Conservation (phyloP, 1,140 invertebrate species). For the Dinothrombium tinctorium region DNA sequence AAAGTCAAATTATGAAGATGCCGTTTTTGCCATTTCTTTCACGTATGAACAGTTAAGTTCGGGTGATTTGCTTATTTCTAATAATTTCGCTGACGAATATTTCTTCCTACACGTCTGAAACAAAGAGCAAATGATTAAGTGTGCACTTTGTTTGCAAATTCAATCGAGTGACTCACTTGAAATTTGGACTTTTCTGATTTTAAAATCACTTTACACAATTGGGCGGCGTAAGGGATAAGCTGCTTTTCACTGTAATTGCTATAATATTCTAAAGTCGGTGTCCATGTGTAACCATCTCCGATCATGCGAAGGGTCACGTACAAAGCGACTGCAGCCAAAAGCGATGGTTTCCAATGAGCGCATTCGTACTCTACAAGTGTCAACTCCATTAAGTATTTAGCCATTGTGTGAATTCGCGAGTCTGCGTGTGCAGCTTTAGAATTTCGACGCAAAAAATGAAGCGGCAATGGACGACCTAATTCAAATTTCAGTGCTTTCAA, state of each 20-base stretch:
- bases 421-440: constrained; percentile 45
- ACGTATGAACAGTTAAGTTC: constrained; percentile 21
- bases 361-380: constrained; percentile 55
- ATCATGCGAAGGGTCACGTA: constrained; percentile 35
- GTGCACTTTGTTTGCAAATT: background rate
- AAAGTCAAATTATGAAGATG: no score
- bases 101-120: constrained; percentile 26
- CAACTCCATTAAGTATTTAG: constrained; percentile 80
- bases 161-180: constrained; percentile 14
- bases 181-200: constrained; percentile 23
- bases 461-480: constrained; percentile 53
- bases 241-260: constrained; percentile 24
- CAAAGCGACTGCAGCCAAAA: constrained; percentile 45
- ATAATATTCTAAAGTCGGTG: constrained; percentile 24
- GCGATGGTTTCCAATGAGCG: constrained; percentile 51
- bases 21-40: constrained; percentile 19
- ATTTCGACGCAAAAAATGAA: constrained; percentile 64
- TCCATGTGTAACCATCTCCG: constrained; percentile 19
- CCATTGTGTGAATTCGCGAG: constrained; percentile 48
- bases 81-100: constrained; percentile 25
- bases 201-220: constrained; percentile 22
- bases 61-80: constrained; percentile 23
- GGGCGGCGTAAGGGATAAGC: constrained; percentile 20
- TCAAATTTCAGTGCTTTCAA: constrained; percentile 48
- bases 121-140: constrained; percentile 9